Base-by-base conservation (phyloP, 92 coral and sea anemone genomes). In the Phenganax marumi region DNA sequence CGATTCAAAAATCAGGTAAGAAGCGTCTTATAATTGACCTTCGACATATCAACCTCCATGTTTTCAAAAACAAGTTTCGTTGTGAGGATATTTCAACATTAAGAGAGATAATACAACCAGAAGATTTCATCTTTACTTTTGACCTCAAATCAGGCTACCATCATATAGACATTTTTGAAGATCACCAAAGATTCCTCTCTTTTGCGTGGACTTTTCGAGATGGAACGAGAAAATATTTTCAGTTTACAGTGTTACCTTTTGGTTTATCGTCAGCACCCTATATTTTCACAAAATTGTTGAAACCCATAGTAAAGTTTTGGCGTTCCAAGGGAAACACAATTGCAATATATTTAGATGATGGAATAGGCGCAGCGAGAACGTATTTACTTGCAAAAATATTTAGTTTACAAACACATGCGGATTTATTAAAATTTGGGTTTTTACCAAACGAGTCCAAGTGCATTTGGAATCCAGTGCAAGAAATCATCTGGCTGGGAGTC, bases 371-470 rank as follows among this genome's bases (percentile, higher is more conserved):
- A n/a, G n/a, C n/a, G n/a, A n/a, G n/a, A n/a, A n/a, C n/a, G n/a
- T n/a, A n/a, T n/a, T 12, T 14, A 12, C 22, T 57, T 8, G 78
- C 87, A 3, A 89, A 86, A 55, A 82, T 82, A 14, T 14, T 25
- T 22, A 77, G 89, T 55, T 52, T 82, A 10, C 82, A 81, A 75
- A 56, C 78, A 7, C 89, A 86, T 51, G 89, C 87, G 10, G 89
- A 89, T 82, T 33, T 89, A 46, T 61, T 82, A 22, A 82, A 63
- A 66, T 86, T 83, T n/a, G 51, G 91, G 91, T n/a, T 82, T 89
- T 63, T 82, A 24, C 85, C 89, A 43, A 89, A 89, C 51, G 87
- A 89, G 57, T 75, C 21, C 8, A 89, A 86, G 65, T 82, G 81
- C 81, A 68, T 79, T n/a, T n/a, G n/a, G n/a, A n/a, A n/a, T n/a